phyloP scores from a whole-genome alignment of 1,140 invertebrate genomes.

The Probaryconus sp. region DNA sequence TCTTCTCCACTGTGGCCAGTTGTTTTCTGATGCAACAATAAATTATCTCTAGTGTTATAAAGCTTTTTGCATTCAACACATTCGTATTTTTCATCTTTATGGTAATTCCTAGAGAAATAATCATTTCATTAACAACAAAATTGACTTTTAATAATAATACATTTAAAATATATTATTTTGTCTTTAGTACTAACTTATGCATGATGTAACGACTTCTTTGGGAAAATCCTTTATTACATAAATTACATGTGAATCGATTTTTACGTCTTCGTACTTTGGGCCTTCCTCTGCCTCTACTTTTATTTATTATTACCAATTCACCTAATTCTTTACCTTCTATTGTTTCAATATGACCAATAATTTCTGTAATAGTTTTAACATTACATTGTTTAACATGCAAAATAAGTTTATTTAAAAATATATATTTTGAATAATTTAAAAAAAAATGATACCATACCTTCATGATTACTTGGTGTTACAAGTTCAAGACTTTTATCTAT shows the following conservation, averaged over 20 bases:
- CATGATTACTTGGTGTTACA: slow-evolving; percentile 67
- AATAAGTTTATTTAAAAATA: slow-evolving; percentile 2
- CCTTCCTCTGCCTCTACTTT: slow-evolving; percentile 78
- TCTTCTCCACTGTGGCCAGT: slow-evolving; percentile 44
- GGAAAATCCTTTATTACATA: slow-evolving; percentile 79
- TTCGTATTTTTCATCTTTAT: slow-evolving; percentile 58
- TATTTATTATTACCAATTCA: slow-evolving; percentile 81
- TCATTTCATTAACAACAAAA: slow-evolving; percentile 4
- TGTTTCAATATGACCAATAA: slow-evolving; percentile 84
- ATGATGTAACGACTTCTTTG: slow-evolving; percentile 78
- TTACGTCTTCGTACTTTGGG: slow-evolving; percentile 77
- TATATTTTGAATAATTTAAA: background rate
- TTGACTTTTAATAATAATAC: background rate
- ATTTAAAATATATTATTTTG: slow-evolving; percentile 8
- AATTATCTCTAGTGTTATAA: slow-evolving; percentile 55
- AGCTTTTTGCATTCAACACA: slow-evolving; percentile 52
- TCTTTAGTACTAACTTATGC: slow-evolving; percentile 71
- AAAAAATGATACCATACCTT: no score
- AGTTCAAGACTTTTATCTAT: slow-evolving; percentile 48
- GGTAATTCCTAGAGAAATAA: slow-evolving; percentile 40
- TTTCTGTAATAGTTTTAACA: slow-evolving; percentile 73
- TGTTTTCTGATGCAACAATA: slow-evolving; percentile 54
- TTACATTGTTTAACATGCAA: no score
- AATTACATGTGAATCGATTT: slow-evolving; percentile 78
- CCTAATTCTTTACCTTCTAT: slow-evolving; percentile 80